phyloP scores from a whole-genome alignment of 2,888 invertebrate genomes.

The Halocaridina rubra region DNA sequence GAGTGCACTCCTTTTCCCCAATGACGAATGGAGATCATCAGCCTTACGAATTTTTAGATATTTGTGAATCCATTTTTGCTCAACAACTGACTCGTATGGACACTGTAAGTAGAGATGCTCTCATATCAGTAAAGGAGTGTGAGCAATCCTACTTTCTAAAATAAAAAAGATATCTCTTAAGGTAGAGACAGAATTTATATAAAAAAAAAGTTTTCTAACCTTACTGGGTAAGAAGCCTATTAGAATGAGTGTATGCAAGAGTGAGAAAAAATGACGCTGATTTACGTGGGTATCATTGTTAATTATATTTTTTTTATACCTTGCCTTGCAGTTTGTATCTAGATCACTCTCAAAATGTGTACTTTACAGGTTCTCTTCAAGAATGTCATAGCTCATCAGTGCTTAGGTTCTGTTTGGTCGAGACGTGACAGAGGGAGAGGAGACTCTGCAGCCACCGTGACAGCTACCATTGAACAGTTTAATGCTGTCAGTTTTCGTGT shows the following conservation, averaged over 20 bases:
- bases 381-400: constrained; percentile 95
- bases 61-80: constrained; percentile 91
- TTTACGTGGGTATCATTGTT: too few relatives aligned
- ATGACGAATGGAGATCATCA: constrained; percentile 64
- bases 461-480: constrained; percentile 96
- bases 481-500: constrained; percentile 96
- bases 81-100: constrained; percentile 98
- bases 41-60: constrained; percentile 65
- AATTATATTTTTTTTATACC: too few relatives aligned
- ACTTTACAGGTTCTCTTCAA: constrained; percentile 84
- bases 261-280: too few relatives aligned
- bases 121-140: too few relatives aligned
- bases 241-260: too few relatives aligned
- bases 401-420: constrained; percentile 96
- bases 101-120: constrained; percentile 80
- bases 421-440: constrained; percentile 85
- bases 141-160: too few relatives aligned
- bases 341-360: too few relatives aligned
- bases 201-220: too few relatives aligned
- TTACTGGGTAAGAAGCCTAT: too few relatives aligned
- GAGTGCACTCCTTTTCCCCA: constrained; percentile 65
- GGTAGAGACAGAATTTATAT: too few relatives aligned
- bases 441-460: constrained; percentile 73
- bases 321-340: too few relatives aligned
- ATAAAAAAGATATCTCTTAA: too few relatives aligned